Percentiles rank a stretch among this genome's conserved stretches.
These are phyloP conservation scores for Syngnathoides biaculeatus DNA, from an alignment of 2,113 vertebrate genomes.

Conservation along the genomic window DNA sequence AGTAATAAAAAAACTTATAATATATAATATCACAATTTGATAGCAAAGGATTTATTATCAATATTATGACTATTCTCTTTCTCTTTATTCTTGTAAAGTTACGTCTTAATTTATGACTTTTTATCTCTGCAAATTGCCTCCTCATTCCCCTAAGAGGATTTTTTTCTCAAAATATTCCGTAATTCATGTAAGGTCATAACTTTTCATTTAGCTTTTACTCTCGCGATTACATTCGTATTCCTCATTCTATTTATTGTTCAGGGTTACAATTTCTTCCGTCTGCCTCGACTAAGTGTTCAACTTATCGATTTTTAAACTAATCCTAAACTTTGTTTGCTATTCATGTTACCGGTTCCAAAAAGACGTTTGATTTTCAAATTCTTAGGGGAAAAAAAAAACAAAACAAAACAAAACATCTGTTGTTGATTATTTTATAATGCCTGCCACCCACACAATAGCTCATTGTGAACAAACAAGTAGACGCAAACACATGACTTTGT, in stretches of 20 bases:
- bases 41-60: background rate
- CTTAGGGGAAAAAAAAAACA: background rate
- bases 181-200: background rate
- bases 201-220: background rate
- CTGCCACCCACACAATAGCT: slow-evolving; percentile 1
- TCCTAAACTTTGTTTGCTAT: background rate
- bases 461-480: slow-evolving; percentile 17
- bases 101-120: background rate
- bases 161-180: too few species aligned
- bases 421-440: background rate
- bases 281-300: background rate
- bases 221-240: background rate
- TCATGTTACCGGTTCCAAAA: background rate
- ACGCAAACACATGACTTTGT: slow-evolving; percentile 36
- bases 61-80: background rate
- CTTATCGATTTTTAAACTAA: background rate
- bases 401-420: background rate
- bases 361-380: background rate
- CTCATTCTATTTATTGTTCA: background rate
- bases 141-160: too few species aligned
- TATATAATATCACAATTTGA: too few species aligned
- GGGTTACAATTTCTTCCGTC: background rate
- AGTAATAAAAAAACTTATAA: too few species aligned
- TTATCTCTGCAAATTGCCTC: too few species aligned
- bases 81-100: background rate